phyloP scores from a whole-genome alignment of 2,113 vertebrate species.

The Solea solea region DNA sequence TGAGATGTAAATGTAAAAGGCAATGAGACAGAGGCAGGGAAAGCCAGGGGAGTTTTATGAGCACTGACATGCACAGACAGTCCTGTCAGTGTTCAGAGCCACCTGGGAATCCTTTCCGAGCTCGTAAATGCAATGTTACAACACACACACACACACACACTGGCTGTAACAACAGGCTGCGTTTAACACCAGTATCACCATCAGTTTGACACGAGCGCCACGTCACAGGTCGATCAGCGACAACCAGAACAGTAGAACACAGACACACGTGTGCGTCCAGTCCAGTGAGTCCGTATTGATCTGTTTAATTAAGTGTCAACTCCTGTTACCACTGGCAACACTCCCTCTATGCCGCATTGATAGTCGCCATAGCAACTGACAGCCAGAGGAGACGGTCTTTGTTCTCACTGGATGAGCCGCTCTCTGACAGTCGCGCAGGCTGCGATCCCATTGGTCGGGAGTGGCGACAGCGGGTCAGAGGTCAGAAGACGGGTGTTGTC shows the following conservation, averaged over 20 bases:
- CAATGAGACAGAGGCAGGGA: not conserved
- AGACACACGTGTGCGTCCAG: slow-evolving; percentile 22
- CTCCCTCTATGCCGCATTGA: slow-evolving; percentile 70
- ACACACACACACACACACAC: slow-evolving; percentile 1
- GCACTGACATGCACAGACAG: slow-evolving; percentile 39
- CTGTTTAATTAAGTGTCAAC: slow-evolving; percentile 72
- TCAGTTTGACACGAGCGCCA: not conserved
- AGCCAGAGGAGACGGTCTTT: slow-evolving; percentile 50
- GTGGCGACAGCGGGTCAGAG: slow-evolving; percentile 9
- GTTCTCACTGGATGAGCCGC: slow-evolving; percentile 46
- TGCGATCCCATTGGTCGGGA: not conserved
- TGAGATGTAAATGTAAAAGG: not conserved
- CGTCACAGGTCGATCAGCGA: not conserved
- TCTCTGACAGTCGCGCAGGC: slow-evolving; percentile 35
- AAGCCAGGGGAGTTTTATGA: slow-evolving; percentile 26
- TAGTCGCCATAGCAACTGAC: slow-evolving; percentile 79
- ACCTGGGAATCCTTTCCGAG: slow-evolving; percentile 53
- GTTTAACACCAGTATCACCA: slow-evolving; percentile 9
- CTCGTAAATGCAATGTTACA: slow-evolving; percentile 12
- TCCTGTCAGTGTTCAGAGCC: slow-evolving; percentile 24
- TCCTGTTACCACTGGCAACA: slow-evolving; percentile 79
- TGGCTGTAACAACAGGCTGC: not conserved
- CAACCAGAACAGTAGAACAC: not conserved
- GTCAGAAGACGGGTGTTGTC: not conserved
- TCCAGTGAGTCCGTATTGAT: slow-evolving; percentile 60